phyloP scores from a whole-genome alignment of 2,113 vertebrate genomes.

The Nothocercus julius region DNA sequence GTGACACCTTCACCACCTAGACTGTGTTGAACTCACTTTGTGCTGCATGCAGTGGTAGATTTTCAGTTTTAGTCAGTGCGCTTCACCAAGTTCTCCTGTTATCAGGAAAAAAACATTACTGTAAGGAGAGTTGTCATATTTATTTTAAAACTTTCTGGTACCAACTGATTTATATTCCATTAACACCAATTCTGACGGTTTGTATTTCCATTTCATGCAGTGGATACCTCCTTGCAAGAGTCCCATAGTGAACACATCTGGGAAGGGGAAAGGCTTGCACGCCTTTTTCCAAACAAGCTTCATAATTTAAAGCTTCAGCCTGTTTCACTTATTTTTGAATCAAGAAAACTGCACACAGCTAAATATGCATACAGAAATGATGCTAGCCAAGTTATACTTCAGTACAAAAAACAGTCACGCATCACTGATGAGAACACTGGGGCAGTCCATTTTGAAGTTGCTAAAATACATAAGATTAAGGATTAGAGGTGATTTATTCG shows the following conservation, averaged over 20 bases:
- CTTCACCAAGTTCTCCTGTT: slow-evolving; percentile 12
- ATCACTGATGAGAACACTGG: slow-evolving; percentile 1
- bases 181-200: slow-evolving; percentile 3
- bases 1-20: not conserved
- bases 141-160: slow-evolving; percentile 25
- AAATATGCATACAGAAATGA: not conserved
- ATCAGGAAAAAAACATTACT: not conserved
- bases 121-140: slow-evolving; percentile 9
- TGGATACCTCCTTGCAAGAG: not conserved
- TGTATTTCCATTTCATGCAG: not conserved
- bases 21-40: not conserved
- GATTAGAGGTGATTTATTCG: slow-evolving; percentile 6
- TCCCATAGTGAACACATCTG: not conserved
- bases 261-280: not conserved
- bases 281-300: not conserved
- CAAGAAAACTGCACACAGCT: not conserved
- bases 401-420: not conserved
- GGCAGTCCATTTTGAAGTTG: slow-evolving; percentile 20
- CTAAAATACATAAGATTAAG: slow-evolving; percentile 22
- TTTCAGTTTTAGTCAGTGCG: not conserved
- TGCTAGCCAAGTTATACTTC: not conserved
- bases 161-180: slow-evolving; percentile 23
- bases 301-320: not conserved
- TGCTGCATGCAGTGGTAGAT: not conserved
- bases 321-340: not conserved